Base-by-base conservation (phyloP, 2,888 invertebrate species). In the Meandrusa payeni region DNA sequence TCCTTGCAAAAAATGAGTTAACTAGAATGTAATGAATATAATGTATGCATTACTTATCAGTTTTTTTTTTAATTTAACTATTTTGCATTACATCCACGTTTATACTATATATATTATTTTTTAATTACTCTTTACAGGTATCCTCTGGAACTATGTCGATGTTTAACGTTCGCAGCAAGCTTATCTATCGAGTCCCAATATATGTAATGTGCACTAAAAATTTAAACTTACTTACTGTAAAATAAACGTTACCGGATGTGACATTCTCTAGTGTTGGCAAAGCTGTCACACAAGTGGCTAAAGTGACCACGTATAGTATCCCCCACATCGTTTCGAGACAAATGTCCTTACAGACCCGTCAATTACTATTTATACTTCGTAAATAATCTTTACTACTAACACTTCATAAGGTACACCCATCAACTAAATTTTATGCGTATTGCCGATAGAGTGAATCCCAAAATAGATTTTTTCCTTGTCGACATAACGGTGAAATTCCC, bases 331-430 rank as follows among this genome's bases (percentile, higher is more conserved):
- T 44, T 23, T 20, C 31, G 17, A 29, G 17, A 24, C 45, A 40
- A 48, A 51, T 46, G 41, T 41, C 45, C 13, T 33, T 44, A 23
- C 15, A 10, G 22, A 22, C 15, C 19, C 11, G 22, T 11, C 3
- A 13, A 28, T 33, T 20, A 40, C 5, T 13, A 26, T 34, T 23
- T 28, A 34, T 15, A 42, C 27, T 19, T 22, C 4, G 10, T 17
- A 15, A n/a, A 26, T 23, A 23, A 38, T 27, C 17, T 39, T 42
- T 44, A 51, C 42, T 43, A 44, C 45, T 39, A 37, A 32, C 20
- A 19, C 45, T 42, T 48, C 50, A 53, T 49, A 44, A 33, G n/a
- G 38, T 46, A 46, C 48, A 47, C 32, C 11, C 22, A 27, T 45
- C 23, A 10, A 32, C 38, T 1, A 15, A 27, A 28, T 15, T 0